Percentiles rank a stretch among this genome's conserved stretches.
phyloP scores from a whole-genome alignment of 2,797 vertebrate genomes.

The Gallinago stenura region DNA sequence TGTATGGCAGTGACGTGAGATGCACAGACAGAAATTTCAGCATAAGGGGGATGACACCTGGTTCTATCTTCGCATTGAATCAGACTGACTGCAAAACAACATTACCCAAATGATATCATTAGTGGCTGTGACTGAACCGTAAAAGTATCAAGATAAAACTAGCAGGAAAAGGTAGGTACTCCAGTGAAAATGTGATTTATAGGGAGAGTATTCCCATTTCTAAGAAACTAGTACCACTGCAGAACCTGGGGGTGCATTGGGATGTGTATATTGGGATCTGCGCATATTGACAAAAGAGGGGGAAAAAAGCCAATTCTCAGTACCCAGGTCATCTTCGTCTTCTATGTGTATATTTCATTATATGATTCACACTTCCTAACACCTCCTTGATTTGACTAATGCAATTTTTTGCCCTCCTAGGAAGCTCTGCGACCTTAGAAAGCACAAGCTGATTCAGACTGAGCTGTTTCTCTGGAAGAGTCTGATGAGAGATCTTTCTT shows the following conservation, averaged over 20 bases:
- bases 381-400: neutral
- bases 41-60: neutral
- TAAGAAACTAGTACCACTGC: neutral
- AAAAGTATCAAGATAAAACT: neutral
- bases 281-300: neutral
- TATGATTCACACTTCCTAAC: neutral
- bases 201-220: neutral
- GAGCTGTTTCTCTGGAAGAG: neutral
- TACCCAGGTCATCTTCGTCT: neutral
- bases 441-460: neutral
- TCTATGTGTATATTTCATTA: neutral
- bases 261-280: neutral
- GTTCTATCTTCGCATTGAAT: neutral
- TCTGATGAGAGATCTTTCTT: neutral
- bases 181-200: neutral
- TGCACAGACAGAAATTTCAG: neutral
- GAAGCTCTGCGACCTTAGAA: neutral
- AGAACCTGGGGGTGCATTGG: neutral
- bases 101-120: neutral
- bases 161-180: neutral
- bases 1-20: neutral
- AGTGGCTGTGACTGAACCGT: neutral
- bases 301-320: neutral
- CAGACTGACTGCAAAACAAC: neutral
- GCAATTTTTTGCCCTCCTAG: neutral